Percentiles rank a stretch among this genome's conserved stretches.
Conservation (phyloP, 2,888 invertebrate species). For the Julus scandinavius region DNA sequence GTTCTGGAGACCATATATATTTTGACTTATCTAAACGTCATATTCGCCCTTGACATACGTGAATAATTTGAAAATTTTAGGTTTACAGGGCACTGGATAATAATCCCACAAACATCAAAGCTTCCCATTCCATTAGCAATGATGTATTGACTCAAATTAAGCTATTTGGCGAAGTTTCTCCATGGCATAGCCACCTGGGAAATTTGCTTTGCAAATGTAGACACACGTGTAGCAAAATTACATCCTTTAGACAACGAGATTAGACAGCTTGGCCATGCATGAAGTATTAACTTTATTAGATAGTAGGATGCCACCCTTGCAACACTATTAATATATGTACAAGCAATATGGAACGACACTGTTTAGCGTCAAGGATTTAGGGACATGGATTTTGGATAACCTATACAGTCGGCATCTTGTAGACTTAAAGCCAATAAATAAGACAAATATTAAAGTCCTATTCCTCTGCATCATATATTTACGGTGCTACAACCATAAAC, state of each 20-base stretch:
- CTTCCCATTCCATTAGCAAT: background rate
- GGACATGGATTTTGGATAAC: background rate
- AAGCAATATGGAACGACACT: background rate
- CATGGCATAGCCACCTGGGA: background rate
- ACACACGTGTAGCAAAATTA: conserved; percentile 22
- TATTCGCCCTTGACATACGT: background rate
- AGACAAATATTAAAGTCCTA: background rate
- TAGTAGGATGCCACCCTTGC: background rate
- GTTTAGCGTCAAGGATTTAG: background rate
- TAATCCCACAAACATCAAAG: background rate
- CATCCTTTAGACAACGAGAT: conserved; percentile 43
- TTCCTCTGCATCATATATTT: background rate
- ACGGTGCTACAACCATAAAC: background rate
- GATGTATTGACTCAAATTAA: background rate
- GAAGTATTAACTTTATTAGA: conserved; percentile 23
- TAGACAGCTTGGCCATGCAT: conserved; percentile 17
- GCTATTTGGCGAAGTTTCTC: conserved; percentile 28
- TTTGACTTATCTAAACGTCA: too few relatives aligned
- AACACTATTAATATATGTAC: background rate
- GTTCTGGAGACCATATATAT: too few relatives aligned
- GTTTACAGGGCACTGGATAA: too few relatives aligned
- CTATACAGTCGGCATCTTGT: background rate
- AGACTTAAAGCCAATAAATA: background rate
- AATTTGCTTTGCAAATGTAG: conserved; percentile 21
- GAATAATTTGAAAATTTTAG: too few relatives aligned